Evolutionary conservation across 2,888 invertebrate genomes (phyloP), one percentile per base, ranked within the genome.

Genomic region (Phaedon cochleariae): DNA sequence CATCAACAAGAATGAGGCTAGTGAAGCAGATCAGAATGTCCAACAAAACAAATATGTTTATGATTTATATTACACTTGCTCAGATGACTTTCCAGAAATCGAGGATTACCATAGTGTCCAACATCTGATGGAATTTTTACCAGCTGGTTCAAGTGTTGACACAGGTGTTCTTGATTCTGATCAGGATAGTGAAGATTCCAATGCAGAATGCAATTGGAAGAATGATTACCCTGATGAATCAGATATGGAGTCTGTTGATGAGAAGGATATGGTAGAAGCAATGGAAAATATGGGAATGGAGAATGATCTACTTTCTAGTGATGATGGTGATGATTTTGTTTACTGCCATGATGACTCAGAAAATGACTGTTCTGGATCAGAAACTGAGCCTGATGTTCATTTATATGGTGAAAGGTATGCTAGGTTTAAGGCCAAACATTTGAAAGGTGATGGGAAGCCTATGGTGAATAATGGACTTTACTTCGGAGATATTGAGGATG

Each of bases 211-310:
- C 73, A 88, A 92, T 79, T 90, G 89, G 87, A 85, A 87, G 67
- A 93, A 94, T 77, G 93, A 93, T 59, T 94, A 94, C 80, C 93
- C 93, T 0, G 89, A 86, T 64, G 84, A 83, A 58, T 85, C 85
- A 60, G 83, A 85, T 72, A 80, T 83, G 31, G 81, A 87, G 75
- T 89, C 89, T 57, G 83, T 90, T 58, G 85, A 86, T 58, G 88
- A 89, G 66, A 86, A 88, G 6, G 90, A 90, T 70, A 89, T 92
- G 83, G 81, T 87, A 37, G 79, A 79, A 53, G 90, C 89, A 22
- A 86, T 91, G 78, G 82, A 87, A 64, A 75, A 73, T 45, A 65
- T 79, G 10, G 64, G 80, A 57, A 78, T 80, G 1, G 77, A 74
- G 51, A 75, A 80, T 59, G 80, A 82, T 64, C 70, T 82, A 0